A percentile compares a stretch with the other conserved stretches of the same genome.
These are phyloP conservation scores for Squalus acanthias DNA, from an alignment of 2,797 vertebrate species.

Conservation along the genomic window DNA sequence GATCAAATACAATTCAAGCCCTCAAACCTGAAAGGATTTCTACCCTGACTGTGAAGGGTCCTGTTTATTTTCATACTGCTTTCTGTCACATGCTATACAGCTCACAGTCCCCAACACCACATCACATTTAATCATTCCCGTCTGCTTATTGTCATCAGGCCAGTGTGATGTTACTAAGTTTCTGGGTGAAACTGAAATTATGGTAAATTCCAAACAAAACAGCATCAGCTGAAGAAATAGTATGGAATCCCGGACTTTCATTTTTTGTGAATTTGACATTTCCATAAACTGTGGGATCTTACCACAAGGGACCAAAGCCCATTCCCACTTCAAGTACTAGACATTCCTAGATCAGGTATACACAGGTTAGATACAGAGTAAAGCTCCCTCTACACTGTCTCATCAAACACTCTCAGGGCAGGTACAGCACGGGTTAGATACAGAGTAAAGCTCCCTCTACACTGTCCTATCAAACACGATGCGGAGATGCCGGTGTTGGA, in stretches of 20 bases:
- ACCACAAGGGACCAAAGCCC: background rate
- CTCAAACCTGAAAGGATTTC: background rate
- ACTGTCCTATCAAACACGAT: too few relatives aligned
- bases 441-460: background rate
- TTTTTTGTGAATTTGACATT: background rate
- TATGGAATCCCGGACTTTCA: background rate
- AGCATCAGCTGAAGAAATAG: background rate
- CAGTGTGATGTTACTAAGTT: background rate
- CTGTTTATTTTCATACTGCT: background rate
- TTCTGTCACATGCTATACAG: background rate
- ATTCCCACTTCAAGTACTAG: too few relatives aligned
- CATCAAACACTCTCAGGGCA: background rate
- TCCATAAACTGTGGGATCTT: background rate
- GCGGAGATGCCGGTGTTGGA: too few relatives aligned
- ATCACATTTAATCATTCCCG: background rate
- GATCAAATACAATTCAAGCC: background rate
- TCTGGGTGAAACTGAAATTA: background rate
- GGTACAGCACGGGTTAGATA: background rate
- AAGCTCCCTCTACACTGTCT: too few relatives aligned
- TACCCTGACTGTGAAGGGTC: background rate
- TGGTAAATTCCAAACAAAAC: background rate
- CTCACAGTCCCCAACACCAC: background rate
- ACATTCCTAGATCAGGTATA: too few relatives aligned
- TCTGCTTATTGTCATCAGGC: background rate
- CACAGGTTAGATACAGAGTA: too few relatives aligned